Conservation (phyloP, 2,113 vertebrate genomes). For the Chascanopsetta lugubris region DNA sequence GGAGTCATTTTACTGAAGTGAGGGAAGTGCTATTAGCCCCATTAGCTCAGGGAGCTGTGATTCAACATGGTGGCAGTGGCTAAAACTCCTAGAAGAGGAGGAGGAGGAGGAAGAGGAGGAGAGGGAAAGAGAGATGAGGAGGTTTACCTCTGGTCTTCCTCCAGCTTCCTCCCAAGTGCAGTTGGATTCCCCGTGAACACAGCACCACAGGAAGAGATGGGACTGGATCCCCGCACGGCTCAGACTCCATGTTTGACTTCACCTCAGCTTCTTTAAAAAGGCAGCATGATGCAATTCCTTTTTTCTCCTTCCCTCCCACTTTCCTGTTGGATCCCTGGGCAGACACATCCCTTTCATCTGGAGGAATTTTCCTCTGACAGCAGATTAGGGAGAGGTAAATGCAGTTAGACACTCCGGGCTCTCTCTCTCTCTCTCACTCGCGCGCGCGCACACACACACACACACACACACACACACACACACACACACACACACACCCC, state of each 20-base stretch:
- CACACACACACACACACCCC: too few species aligned
- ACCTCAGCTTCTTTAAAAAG: slow-evolving; percentile 70
- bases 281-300: slow-evolving; percentile 11
- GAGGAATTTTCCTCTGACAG: slow-evolving; percentile 71
- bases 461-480: too few species aligned
- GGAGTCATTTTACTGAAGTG: slow-evolving; percentile 23
- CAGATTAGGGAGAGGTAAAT: slow-evolving; percentile 67
- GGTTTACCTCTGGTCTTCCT: slow-evolving; percentile 45
- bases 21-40: slow-evolving; percentile 3
- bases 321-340: slow-evolving; percentile 54
- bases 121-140: slow-evolving; percentile 28
- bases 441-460: too few species aligned
- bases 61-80: slow-evolving; percentile 31
- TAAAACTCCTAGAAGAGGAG: slow-evolving; percentile 32
- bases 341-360: slow-evolving; percentile 69
- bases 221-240: slow-evolving; percentile 5
- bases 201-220: neutral
- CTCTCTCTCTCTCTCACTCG: slow-evolving; percentile 50
- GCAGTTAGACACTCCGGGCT: slow-evolving; percentile 53
- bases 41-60: slow-evolving; percentile 37
- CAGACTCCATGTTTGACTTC: slow-evolving; percentile 55
- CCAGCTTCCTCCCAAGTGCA: slow-evolving; percentile 42
- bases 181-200: slow-evolving; percentile 42
- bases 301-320: neutral
- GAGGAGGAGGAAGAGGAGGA: slow-evolving; percentile 6